A percentile compares a stretch with the other conserved stretches of the same genome.
These are phyloP conservation scores for Orchestes rusci DNA, from an alignment of 2,888 invertebrate genomes.

Conservation along the genomic window DNA sequence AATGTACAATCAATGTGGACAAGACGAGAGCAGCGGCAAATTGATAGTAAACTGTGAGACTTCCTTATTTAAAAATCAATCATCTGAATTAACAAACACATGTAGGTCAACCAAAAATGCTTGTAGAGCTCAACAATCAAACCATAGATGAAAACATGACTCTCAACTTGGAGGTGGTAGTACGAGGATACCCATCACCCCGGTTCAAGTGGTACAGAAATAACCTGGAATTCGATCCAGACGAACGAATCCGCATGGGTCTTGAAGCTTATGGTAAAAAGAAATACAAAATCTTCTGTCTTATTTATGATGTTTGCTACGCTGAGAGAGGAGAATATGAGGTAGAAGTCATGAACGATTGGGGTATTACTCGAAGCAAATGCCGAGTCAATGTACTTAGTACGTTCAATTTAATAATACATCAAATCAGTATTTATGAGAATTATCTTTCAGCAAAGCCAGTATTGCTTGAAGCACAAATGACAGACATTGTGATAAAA, in stretches of 20 bases:
- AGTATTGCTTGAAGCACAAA: constrained; percentile 17
- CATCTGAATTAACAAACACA: background rate
- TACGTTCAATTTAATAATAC: constrained; percentile 16
- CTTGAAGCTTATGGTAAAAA: constrained; percentile 21
- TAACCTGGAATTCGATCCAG: constrained; percentile 18
- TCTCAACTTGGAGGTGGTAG: constrained; percentile 14
- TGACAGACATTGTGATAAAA: constrained; percentile 18
- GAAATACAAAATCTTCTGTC: constrained; percentile 17
- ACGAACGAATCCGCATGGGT: constrained; percentile 18
- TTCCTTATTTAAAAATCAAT: background rate
- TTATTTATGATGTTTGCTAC: constrained; percentile 15
- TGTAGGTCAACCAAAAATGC: constrained; percentile 20
- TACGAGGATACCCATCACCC: constrained; percentile 18
- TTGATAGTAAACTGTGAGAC: constrained; percentile 23
- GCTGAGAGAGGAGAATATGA: constrained; percentile 23
- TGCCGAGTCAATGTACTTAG: constrained; percentile 20
- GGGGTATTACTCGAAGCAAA: constrained; percentile 14
- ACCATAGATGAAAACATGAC: constrained; percentile 16
- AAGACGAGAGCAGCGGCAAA: constrained; percentile 12
- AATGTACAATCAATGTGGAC: constrained; percentile 21
- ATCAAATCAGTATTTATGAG: no score
- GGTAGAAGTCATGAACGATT: constrained; percentile 14
- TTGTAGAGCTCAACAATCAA: constrained; percentile 15
- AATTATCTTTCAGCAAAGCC: constrained; percentile 20
- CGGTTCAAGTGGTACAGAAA: constrained; percentile 23